A percentile compares a stretch with the other conserved stretches of the same genome.
Conservation (phyloP, 2,797 vertebrate species). For the Danio aesculapii region DNA sequence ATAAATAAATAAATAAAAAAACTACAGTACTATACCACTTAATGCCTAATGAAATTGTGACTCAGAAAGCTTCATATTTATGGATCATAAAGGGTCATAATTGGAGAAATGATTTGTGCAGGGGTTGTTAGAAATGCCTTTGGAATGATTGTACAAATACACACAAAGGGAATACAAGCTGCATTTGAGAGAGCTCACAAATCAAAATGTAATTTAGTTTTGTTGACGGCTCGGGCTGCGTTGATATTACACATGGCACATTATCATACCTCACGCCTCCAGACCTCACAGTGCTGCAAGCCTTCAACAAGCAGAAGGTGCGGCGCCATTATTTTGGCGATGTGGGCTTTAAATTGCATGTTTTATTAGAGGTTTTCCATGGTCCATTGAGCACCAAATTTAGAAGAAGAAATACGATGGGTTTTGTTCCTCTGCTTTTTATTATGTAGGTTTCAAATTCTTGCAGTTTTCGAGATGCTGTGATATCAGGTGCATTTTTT, state of each 20-base stretch:
- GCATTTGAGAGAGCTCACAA: constrained; percentile 81
- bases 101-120: constrained; percentile 65
- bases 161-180: constrained; percentile 80
- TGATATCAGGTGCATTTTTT: not conserved
- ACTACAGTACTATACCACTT: not conserved
- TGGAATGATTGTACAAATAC: constrained; percentile 65
- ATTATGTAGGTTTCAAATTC: constrained; percentile 46
- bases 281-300: constrained; percentile 55
- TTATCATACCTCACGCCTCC: constrained; percentile 71
- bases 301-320: constrained; percentile 56
- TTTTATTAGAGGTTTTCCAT: constrained; percentile 74
- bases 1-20: too few relatives aligned
- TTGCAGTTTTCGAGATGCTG: constrained; percentile 14
- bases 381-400: constrained; percentile 73
- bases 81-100: constrained; percentile 64
- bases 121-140: constrained; percentile 56
- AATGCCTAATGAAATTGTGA: constrained; percentile 52
- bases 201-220: constrained; percentile 90
- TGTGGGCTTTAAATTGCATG: constrained; percentile 70
- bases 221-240: constrained; percentile 81
- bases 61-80: constrained; percentile 14
- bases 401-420: constrained; percentile 61
- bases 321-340: constrained; percentile 72
- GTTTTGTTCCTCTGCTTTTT: constrained; percentile 45
- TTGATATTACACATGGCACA: constrained; percentile 80